Percentiles rank a stretch among this genome's conserved stretches.
phyloP scores from a whole-genome alignment of 2,888 invertebrate genomes.

The Pristionchus mayeri region DNA sequence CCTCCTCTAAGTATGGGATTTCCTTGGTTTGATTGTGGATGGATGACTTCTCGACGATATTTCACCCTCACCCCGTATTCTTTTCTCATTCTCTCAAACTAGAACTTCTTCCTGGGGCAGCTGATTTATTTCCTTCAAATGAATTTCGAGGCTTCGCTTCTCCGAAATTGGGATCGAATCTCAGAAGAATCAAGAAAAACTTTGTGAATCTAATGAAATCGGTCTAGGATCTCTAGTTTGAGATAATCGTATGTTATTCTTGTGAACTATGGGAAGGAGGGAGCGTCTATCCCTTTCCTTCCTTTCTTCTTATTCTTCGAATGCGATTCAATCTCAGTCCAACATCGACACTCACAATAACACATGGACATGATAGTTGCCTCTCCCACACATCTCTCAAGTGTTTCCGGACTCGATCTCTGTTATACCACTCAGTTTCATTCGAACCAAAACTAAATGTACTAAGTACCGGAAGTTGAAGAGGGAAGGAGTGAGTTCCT shows the following conservation, averaged over 20 bases:
- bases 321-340: not conserved
- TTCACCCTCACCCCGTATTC: not conserved
- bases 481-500: not conserved
- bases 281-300: too few species aligned
- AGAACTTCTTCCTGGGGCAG: not conserved
- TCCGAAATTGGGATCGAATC: conserved; percentile 5
- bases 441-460: not conserved
- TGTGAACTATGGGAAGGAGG: not conserved
- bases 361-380: conserved; percentile 7
- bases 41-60: conserved; percentile 14
- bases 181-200: not conserved
- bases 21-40: too few species aligned
- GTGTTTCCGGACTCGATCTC: not conserved
- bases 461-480: too few species aligned
- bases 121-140: conserved; percentile 25
- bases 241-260: not conserved
- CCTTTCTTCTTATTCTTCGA: not conserved
- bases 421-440: not conserved
- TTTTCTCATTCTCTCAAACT: not conserved
- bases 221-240: not conserved
- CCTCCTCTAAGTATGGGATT: too few species aligned
- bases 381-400: not conserved
- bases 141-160: conserved; percentile 3
- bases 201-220: not conserved
- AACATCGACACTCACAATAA: conserved; percentile 5